A percentile compares a stretch with the other conserved stretches of the same genome.
Evolutionary conservation across 2,797 vertebrate genomes (phyloP).

Genomic region (Hoplostethus atlanticus): DNA sequence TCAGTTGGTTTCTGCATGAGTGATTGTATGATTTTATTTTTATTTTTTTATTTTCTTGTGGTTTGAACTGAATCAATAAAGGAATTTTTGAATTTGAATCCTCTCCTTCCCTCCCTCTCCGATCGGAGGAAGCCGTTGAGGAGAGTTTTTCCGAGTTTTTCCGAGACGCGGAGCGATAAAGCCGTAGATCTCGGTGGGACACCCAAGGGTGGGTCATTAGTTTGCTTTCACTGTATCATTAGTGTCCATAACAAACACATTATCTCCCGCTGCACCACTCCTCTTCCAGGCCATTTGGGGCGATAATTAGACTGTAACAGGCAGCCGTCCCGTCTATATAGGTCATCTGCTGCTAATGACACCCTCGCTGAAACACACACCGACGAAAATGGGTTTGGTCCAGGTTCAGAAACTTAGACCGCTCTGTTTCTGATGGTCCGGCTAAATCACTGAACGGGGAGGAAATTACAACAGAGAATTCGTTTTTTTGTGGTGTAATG

Average conservation of each 20-base stretch:
- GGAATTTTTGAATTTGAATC: too few relatives aligned
- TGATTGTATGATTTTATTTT: too few relatives aligned
- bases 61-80: too few relatives aligned
- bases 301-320: conserved; percentile 79
- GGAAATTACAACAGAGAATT: not conserved
- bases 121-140: conserved; percentile 19
- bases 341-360: conserved; percentile 68
- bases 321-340: conserved; percentile 69
- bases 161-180: conserved; percentile 17
- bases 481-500: not conserved
- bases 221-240: conserved; percentile 71
- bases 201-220: conserved; percentile 68
- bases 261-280: conserved; percentile 69
- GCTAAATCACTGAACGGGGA: conserved; percentile 27
- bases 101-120: conserved; percentile 9
- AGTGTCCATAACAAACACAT: conserved; percentile 81
- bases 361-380: conserved; percentile 46
- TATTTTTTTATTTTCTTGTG: too few relatives aligned
- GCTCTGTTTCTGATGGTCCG: conserved; percentile 39
- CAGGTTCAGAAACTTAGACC: conserved; percentile 33
- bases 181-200: conserved; percentile 57
- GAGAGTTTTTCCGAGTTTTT: conserved; percentile 40
- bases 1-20: too few relatives aligned
- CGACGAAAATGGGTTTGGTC: conserved; percentile 27
- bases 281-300: conserved; percentile 68